Base-by-base conservation (phyloP, 2,113 vertebrate genomes). In the Diphyllodes magnificus region DNA sequence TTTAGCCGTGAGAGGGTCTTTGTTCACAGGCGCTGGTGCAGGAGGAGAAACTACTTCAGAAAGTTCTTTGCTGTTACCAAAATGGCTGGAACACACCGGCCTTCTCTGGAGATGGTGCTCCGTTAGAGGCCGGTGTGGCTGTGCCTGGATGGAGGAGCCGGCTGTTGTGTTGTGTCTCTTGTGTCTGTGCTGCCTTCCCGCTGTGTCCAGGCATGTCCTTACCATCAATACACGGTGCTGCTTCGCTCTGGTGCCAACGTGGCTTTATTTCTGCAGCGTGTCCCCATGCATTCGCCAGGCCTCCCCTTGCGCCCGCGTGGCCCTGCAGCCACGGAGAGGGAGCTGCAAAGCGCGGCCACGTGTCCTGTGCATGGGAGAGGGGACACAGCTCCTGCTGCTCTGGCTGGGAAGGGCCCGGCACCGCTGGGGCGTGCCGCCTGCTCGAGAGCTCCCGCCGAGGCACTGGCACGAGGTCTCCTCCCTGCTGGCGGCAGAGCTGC, bases 311-410 rank as follows among this genome's bases (percentile, higher is more conserved):
- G 5, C 24, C 53, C 1, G 2, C 2, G 5, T 30, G 53, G 24
- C 53, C n/a, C 57, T 8, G 42, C 31, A 2, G 1, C 18, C 22
- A 2, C 0, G 6, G 18, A 6, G 18, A 22, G 42, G 5, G 44
- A 42, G 3, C 23, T 11, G 92, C 40, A 6, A 27, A 6, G 53
- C 1, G 5, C 0, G 1, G n/a, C 65, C 4, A 0, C 0, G 31
- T 22, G 59, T 40, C 47, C n/a, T 1, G 5, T 17, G 47, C 47
- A 3, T 4, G 31, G 45, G 19, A 47, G 44, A 59, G 53, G 66
- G 79, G 65, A 25, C 33, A 6, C 8, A 6, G 69, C 44, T 44
- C 18, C 47, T 1, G 0, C 51, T 1, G 25, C 45, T 56, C 7
- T 0, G 3, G 10, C 39, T 20, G 76, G 51, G 40, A 44, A 27